These are phyloP conservation scores for Staurois parvus DNA, from an alignment of 2,797 vertebrate genomes.

Conservation along the genomic window DNA sequence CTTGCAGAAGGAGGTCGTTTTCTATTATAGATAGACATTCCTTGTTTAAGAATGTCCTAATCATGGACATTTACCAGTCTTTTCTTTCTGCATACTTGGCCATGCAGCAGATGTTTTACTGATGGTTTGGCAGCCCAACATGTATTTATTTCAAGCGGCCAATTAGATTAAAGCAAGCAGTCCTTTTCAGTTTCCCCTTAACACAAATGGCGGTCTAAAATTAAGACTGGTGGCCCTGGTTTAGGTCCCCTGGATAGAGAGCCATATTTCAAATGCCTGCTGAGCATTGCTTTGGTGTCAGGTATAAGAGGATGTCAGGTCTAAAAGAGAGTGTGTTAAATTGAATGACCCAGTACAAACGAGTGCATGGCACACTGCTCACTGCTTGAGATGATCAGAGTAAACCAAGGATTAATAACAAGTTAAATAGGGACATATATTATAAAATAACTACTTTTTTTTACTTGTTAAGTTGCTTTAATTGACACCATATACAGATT, in stretches of 20 bases:
- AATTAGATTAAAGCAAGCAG: neutral
- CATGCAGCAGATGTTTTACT: neutral
- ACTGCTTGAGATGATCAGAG: no score
- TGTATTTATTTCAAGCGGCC: neutral
- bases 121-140: neutral
- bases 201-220: neutral
- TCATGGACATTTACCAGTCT: neutral
- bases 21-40: neutral
- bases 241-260: neutral
- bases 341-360: no score
- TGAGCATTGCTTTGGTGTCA: neutral
- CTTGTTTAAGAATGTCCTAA: neutral
- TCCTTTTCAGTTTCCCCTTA: neutral
- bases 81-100: neutral
- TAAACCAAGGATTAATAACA: no score
- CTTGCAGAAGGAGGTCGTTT: neutral
- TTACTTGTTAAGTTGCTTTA: no score
- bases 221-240: neutral
- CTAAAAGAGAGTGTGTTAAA: no score
- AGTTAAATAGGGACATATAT: no score
- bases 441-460: no score
- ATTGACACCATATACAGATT: no score
- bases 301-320: neutral
- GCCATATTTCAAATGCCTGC: neutral
- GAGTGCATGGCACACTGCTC: no score